A percentile compares a stretch with the other conserved stretches of the same genome.
phyloP scores from a whole-genome alignment of 2,888 invertebrate genomes.

The Pogonocherus hispidulus region DNA sequence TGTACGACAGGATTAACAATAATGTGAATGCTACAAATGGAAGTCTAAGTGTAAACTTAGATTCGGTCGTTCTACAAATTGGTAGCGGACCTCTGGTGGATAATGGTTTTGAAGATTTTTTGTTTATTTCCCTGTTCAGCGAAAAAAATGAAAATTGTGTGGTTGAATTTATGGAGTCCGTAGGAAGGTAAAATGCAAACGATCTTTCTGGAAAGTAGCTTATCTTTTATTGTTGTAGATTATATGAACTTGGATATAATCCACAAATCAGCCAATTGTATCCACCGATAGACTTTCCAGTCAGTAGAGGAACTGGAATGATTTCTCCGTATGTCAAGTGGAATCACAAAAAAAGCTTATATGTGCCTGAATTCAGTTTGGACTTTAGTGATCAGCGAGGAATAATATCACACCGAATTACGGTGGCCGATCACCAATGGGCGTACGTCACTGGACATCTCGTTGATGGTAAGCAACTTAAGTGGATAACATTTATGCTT shows the following conservation, averaged over 20 bases:
- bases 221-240: slow-evolving; percentile 66
- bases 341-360: slow-evolving; percentile 87
- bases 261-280: slow-evolving; percentile 83
- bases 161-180: slow-evolving; percentile 25
- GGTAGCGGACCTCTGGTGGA: slow-evolving; percentile 25
- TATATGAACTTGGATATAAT: slow-evolving; percentile 84
- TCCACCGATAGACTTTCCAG: slow-evolving; percentile 83
- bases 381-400: too few relatives aligned
- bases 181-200: slow-evolving; percentile 39
- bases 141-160: slow-evolving; percentile 14
- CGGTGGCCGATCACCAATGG: slow-evolving; percentile 71
- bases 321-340: slow-evolving; percentile 85
- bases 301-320: slow-evolving; percentile 74
- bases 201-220: neutral
- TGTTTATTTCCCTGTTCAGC: slow-evolving; percentile 25
- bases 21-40: too few relatives aligned
- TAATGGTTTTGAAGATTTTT: slow-evolving; percentile 20
- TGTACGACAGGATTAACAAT: too few relatives aligned
- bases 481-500: too few relatives aligned
- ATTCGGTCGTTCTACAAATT: slow-evolving; percentile 40
- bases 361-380: slow-evolving; percentile 68
- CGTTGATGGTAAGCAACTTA: slow-evolving; percentile 74
- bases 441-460: slow-evolving; percentile 85
- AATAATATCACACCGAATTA: too few relatives aligned
- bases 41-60: slow-evolving; percentile 42